phyloP scores from a whole-genome alignment of 2,113 vertebrate species.

The Natator depressus region DNA sequence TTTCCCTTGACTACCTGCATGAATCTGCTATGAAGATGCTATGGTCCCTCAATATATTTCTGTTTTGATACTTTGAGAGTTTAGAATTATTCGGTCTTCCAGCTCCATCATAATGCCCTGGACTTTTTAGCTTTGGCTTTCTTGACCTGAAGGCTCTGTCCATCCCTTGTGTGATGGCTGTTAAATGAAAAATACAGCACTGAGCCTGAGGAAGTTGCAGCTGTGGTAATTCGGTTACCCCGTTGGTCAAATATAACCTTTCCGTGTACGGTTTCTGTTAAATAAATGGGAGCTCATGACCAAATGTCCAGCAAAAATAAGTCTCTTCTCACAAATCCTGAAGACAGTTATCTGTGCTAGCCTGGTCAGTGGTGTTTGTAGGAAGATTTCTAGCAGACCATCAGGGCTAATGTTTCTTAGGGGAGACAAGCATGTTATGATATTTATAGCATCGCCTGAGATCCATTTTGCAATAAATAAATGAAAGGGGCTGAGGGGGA shows the following conservation, averaged over 20 bases:
- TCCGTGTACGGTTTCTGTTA: neutral
- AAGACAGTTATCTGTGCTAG: neutral
- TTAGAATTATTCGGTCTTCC: neutral
- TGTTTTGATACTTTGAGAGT: neutral
- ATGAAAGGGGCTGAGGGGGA: accelerated
- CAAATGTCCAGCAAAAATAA: neutral
- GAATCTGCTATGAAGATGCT: neutral
- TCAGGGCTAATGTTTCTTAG: neutral
- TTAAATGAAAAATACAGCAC: neutral
- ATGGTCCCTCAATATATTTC: neutral
- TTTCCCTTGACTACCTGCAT: neutral
- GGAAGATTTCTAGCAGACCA: accelerated
- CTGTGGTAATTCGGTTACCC: neutral
- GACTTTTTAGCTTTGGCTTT: neutral
- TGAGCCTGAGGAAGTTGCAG: neutral
- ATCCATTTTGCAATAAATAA: accelerated
- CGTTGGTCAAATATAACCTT: neutral
- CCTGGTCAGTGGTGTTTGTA: neutral
- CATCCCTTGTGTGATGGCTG: neutral
- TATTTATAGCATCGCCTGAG: accelerated
- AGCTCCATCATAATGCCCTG: neutral
- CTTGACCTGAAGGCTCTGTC: neutral
- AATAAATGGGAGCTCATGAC: neutral
- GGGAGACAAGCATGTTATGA: neutral
- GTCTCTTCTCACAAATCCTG: neutral